These are phyloP conservation scores for Astropecten irregularis DNA, from an alignment of 53 echinoderm and acorn worm genomes.

Conservation along the genomic window DNA sequence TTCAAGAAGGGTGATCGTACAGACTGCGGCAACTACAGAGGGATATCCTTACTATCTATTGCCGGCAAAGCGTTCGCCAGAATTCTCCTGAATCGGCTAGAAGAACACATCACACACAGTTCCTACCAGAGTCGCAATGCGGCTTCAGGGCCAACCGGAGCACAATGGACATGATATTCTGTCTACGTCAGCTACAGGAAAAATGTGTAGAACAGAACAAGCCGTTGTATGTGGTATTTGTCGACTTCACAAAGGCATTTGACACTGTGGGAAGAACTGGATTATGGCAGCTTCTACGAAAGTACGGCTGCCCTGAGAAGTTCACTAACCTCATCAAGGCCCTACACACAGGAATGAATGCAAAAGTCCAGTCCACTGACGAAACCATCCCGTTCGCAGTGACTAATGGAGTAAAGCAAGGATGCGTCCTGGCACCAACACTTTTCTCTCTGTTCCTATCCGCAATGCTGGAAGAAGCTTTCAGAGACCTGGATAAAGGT, in stretches of 20 bases:
- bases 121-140: not conserved
- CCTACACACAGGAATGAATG: not conserved
- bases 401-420: not conserved
- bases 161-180: not conserved
- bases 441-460: not conserved
- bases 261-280: no score
- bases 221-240: not conserved
- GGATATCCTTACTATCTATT: conserved; percentile 15
- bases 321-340: not conserved
- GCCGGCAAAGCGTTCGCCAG: conserved; percentile 10
- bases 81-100: conserved; percentile 2
- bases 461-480: no score
- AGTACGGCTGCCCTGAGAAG: not conserved
- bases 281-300: not conserved
- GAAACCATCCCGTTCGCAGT: not conserved
- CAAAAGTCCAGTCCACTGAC: not conserved
- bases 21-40: not conserved
- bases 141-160: not conserved
- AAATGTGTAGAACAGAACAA: not conserved
- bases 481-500: no score
- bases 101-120: no score
- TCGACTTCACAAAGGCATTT: conserved; percentile 14
- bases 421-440: not conserved
- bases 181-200: not conserved
- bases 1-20: conserved; percentile 30